Conservation (phyloP, 1,140 invertebrate genomes). For the Cotesia typhae region DNA sequence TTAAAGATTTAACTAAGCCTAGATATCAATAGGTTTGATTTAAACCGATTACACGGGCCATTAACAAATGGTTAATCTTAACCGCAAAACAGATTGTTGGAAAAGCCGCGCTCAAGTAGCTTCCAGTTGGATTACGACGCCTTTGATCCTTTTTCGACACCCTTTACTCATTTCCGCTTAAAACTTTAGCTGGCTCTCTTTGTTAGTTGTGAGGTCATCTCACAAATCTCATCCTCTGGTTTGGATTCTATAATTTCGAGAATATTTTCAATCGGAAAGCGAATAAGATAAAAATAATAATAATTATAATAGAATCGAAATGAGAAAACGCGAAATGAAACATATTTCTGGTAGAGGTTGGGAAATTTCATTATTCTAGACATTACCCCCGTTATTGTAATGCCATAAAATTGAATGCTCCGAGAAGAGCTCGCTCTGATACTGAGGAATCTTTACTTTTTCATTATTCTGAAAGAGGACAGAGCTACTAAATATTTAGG, state of each 20-base stretch:
- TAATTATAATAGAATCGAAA: slow-evolving; percentile 18
- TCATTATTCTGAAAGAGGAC: background rate
- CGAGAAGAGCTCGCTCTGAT: slow-evolving; percentile 42
- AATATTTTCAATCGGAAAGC: too few species aligned
- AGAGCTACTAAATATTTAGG: too few species aligned
- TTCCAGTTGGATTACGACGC: slow-evolving; percentile 36
- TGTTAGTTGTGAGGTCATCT: too few species aligned
- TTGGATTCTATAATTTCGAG: too few species aligned
- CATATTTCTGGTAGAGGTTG: slow-evolving; percentile 55
- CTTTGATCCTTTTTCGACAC: slow-evolving; percentile 38
- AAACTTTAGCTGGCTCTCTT: too few species aligned
- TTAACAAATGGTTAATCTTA: slow-evolving; percentile 67
- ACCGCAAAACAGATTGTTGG: slow-evolving; percentile 51
- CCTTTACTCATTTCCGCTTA: too few species aligned
- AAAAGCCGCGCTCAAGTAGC: slow-evolving; percentile 36
- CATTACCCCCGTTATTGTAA: slow-evolving; percentile 64
- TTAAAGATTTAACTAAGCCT: background rate
- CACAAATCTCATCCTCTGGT: too few species aligned
- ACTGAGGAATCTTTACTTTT: slow-evolving; percentile 21
- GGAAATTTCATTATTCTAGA: slow-evolving; percentile 65
- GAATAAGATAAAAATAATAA: slow-evolving; percentile 26
- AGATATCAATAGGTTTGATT: slow-evolving; percentile 48
- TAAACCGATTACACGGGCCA: slow-evolving; percentile 65
- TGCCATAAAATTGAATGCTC: slow-evolving; percentile 64
- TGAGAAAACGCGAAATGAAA: slow-evolving; percentile 39